Evolutionary conservation across 2,888 invertebrate species (phyloP).

Genomic region (Caenorhabditis drosophilae): DNA sequence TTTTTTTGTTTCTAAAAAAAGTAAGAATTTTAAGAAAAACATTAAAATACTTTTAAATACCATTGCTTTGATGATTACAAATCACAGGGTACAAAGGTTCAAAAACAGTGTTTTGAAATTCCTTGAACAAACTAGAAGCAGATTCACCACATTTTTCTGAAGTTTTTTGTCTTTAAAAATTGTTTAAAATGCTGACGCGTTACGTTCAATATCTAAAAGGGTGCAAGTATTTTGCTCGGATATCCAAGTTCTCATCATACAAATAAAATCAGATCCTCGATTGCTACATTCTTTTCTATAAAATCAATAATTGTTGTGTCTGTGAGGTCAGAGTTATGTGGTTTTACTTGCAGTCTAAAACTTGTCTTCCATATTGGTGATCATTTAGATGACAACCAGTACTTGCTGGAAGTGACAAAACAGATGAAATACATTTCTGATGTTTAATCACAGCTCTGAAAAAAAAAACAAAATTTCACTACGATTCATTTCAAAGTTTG

Average conservation of each 20-base stretch:
- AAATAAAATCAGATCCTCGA: slow-evolving; percentile 57
- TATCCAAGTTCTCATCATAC: slow-evolving; percentile 65
- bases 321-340: no score
- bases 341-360: slow-evolving; percentile 52
- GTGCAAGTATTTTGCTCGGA: slow-evolving; percentile 67
- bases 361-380: slow-evolving; percentile 37
- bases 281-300: slow-evolving; percentile 56
- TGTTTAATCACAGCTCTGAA: slow-evolving; percentile 54
- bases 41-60: slow-evolving; percentile 7
- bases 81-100: slow-evolving; percentile 65
- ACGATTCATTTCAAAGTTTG: no score
- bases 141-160: slow-evolving; percentile 58
- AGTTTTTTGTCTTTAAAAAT: not conserved
- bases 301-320: no score
- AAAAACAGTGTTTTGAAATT: slow-evolving; percentile 62
- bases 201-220: slow-evolving; percentile 47
- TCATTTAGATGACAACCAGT: slow-evolving; percentile 46
- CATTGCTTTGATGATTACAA: slow-evolving; percentile 48
- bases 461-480: slow-evolving; percentile 7
- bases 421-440: slow-evolving; percentile 58
- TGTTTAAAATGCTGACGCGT: slow-evolving; percentile 1
- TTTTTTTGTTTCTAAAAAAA: slow-evolving; percentile 12
- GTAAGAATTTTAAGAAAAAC: not conserved
- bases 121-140: slow-evolving; percentile 58
- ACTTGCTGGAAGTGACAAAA: slow-evolving; percentile 49